phyloP scores from a whole-genome alignment of 2,888 invertebrate genomes.

The Cryptus viduatorius region DNA sequence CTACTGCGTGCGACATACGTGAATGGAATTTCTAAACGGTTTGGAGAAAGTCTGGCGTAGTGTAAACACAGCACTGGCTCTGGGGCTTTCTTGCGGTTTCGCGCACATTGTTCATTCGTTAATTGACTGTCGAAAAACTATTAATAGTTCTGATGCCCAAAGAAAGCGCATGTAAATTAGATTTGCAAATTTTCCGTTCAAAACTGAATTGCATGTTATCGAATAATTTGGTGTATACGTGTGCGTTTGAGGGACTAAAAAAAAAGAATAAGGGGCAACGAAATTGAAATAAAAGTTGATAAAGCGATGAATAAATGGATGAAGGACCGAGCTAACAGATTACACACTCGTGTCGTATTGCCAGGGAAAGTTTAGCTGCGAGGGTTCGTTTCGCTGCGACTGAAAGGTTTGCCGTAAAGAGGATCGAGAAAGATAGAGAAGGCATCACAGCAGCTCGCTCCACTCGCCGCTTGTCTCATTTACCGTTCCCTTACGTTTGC shows the following conservation, averaged over 20 bases:
- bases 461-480: slow-evolving; percentile 64
- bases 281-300: slow-evolving; percentile 1
- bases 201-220: too few species aligned
- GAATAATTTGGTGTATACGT: too few species aligned
- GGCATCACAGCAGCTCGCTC: slow-evolving; percentile 33
- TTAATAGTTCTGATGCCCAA: background rate
- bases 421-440: slow-evolving; percentile 26
- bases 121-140: slow-evolving; percentile 7
- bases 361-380: slow-evolving; percentile 46
- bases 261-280: background rate
- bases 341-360: slow-evolving; percentile 37
- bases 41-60: slow-evolving; percentile 3
- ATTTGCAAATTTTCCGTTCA: too few species aligned
- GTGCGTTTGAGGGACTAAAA: background rate
- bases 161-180: background rate
- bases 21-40: slow-evolving; percentile 52
- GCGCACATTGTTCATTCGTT: slow-evolving; percentile 1
- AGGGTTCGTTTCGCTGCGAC: slow-evolving; percentile 40
- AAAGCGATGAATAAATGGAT: slow-evolving; percentile 48
- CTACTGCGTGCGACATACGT: slow-evolving; percentile 51
- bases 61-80: background rate
- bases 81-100: background rate
- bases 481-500: slow-evolving; percentile 63
- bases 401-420: slow-evolving; percentile 60
- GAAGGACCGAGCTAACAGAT: slow-evolving; percentile 17